Evolutionary conservation across 2,797 vertebrate species (phyloP).

Genomic region (Cuculus canorus): DNA sequence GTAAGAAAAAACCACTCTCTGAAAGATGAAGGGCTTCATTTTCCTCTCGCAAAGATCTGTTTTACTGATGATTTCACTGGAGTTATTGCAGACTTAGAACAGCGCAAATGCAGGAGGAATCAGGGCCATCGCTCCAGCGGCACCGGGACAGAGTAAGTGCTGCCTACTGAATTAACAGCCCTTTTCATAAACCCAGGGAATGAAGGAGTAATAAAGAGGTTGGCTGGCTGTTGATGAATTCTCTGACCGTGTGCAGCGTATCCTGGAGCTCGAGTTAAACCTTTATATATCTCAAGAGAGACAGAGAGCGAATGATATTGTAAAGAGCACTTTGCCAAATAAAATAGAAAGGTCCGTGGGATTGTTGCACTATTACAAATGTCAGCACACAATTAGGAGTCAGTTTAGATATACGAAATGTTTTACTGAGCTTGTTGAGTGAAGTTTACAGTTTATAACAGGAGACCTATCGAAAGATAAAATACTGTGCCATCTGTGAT

Average conservation of each 20-base stretch:
- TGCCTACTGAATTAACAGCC: conserved; percentile 23
- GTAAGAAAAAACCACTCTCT: neutral
- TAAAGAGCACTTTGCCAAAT: conserved; percentile 33
- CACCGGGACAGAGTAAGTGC: neutral
- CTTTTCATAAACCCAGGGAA: conserved; percentile 16
- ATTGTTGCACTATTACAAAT: neutral
- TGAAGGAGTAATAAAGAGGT: conserved; percentile 11
- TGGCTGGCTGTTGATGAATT: conserved; percentile 28
- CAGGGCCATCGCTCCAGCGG: neutral
- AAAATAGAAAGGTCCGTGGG: neutral
- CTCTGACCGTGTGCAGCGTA: neutral
- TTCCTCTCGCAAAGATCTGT: neutral
- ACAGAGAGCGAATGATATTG: neutral
- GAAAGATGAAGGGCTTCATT: conserved; percentile 14
- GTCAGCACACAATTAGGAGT: conserved; percentile 25
- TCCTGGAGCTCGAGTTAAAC: conserved; percentile 47
- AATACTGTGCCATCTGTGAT: neutral
- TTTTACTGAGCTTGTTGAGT: conserved; percentile 3
- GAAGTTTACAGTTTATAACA: conserved; percentile 11
- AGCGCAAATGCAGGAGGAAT: neutral
- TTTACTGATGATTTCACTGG: neutral
- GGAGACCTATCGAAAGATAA: conserved; percentile 1
- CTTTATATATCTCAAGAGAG: neutral
- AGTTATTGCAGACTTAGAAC: neutral
- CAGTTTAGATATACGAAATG: neutral